Percentiles rank a stretch among this genome's conserved stretches.
These are phyloP conservation scores for Xestia c-nigrum DNA, from an alignment of 2,888 invertebrate species.

Conservation along the genomic window DNA sequence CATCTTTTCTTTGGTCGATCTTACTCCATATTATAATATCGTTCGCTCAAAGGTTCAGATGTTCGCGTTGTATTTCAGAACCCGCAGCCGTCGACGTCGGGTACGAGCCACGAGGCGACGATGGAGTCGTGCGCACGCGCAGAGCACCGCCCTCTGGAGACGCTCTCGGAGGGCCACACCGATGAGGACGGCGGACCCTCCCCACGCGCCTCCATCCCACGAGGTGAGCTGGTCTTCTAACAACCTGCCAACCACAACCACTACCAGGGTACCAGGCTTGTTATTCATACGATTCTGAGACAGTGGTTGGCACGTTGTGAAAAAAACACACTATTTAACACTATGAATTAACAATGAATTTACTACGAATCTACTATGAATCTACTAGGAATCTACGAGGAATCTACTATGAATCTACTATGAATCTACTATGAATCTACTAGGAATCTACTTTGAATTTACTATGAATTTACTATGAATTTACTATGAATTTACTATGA, in stretches of 20 bases:
- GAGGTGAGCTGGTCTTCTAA: conserved; percentile 66
- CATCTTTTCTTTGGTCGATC: not conserved
- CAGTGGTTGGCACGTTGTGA: not conserved
- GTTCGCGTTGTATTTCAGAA: conserved; percentile 71
- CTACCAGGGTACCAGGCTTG: not conserved
- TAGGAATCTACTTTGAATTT: not conserved
- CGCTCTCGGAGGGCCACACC: conserved; percentile 81
- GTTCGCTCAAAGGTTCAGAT: not conserved
- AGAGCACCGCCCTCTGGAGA: conserved; percentile 78
- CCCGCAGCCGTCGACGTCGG: conserved; percentile 84
- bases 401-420: not conserved
- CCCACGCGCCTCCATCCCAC: conserved; percentile 77
- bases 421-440: too few relatives aligned
- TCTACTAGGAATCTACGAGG: too few relatives aligned
- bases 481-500: too few relatives aligned
- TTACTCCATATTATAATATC: not conserved
- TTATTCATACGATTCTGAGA: not conserved
- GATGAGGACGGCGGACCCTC: conserved; percentile 81
- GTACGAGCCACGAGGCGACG: conserved; percentile 42
- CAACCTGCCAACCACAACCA: too few relatives aligned
- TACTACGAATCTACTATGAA: too few relatives aligned
- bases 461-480: not conserved
- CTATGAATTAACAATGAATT: not conserved
- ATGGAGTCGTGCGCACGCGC: conserved; percentile 35
- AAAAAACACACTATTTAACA: too few relatives aligned